Percentiles rank a stretch among this genome's conserved stretches.
Conservation (phyloP, 2,113 vertebrate species). For the Odontophorus gujanensis region DNA sequence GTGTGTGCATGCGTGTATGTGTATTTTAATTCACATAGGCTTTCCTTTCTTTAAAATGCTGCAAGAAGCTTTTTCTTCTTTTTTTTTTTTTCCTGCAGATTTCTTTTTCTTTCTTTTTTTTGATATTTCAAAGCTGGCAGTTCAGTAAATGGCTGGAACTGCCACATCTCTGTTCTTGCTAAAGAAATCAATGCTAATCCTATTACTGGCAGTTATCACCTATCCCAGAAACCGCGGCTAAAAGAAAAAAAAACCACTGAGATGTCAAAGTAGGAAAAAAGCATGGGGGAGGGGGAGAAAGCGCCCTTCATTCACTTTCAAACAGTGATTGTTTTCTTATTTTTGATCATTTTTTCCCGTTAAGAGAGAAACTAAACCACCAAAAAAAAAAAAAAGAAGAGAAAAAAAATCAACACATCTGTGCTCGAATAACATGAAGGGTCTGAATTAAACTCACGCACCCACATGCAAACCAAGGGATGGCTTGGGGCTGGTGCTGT, state of each 20-base stretch:
- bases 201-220: conserved; percentile 99
- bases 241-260: conserved; percentile 88
- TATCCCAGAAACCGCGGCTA: conserved; percentile 98
- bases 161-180: conserved; percentile 99
- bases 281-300: conserved; percentile 71
- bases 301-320: conserved; percentile 98
- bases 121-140: conserved; percentile 99
- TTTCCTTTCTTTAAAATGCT: conserved; percentile 94
- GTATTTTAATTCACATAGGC: conserved; percentile 83
- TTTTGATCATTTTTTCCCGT: conserved; percentile 94
- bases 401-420: conserved; percentile 39
- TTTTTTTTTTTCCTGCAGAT: conserved; percentile 61
- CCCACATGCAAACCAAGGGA: background rate
- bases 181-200: conserved; percentile 99
- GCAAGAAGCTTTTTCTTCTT: conserved; percentile 81
- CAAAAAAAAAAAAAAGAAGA: background rate
- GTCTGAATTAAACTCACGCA: conserved; percentile 43
- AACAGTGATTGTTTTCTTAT: conserved; percentile 87
- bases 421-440: conserved; percentile 84
- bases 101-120: conserved; percentile 90
- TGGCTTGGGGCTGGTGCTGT: no score
- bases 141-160: conserved; percentile 99
- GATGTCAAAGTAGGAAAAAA: conserved; percentile 95
- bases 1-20: background rate
- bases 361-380: conserved; percentile 78